Evolutionary conservation across 2,797 vertebrate genomes (phyloP).

Genomic region (Anolis apletophallus): DNA sequence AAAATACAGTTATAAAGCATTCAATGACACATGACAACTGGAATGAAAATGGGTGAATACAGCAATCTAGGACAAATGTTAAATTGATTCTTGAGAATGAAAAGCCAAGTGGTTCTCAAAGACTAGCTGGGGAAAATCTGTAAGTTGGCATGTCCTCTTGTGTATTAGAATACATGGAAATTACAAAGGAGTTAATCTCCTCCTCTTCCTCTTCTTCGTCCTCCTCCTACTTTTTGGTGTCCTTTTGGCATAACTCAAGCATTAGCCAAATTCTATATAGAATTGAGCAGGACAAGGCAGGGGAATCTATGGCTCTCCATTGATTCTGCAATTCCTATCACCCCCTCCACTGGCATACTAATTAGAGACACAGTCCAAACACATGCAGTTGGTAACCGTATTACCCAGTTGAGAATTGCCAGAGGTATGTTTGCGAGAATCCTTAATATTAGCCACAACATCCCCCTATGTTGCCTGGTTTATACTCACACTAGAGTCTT

Average conservation of each 20-base stretch:
- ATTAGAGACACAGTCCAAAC: too few species aligned
- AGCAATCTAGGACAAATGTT: background rate
- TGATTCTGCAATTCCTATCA: background rate
- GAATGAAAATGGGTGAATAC: background rate
- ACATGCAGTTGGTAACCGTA: background rate
- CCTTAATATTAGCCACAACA: background rate
- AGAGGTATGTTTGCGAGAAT: background rate
- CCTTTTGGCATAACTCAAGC: background rate
- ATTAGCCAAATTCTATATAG: conserved; percentile 1
- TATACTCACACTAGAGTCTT: conserved; percentile 34
- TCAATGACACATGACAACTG: background rate
- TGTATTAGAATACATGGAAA: background rate
- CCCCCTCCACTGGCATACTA: background rate
- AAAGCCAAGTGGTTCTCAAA: background rate
- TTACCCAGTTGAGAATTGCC: background rate
- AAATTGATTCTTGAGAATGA: background rate
- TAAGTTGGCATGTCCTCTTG: background rate
- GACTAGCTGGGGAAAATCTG: too few species aligned
- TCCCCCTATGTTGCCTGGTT: background rate
- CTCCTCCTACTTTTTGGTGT: background rate
- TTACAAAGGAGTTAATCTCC: background rate
- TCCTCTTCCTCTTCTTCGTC: too few species aligned
- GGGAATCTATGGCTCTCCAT: background rate
- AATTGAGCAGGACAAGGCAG: background rate
- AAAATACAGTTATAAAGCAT: background rate